These are phyloP conservation scores for Rhinolophus ferrumequinum DNA, from an alignment of 2,113 vertebrate species.

Conservation along the genomic window DNA sequence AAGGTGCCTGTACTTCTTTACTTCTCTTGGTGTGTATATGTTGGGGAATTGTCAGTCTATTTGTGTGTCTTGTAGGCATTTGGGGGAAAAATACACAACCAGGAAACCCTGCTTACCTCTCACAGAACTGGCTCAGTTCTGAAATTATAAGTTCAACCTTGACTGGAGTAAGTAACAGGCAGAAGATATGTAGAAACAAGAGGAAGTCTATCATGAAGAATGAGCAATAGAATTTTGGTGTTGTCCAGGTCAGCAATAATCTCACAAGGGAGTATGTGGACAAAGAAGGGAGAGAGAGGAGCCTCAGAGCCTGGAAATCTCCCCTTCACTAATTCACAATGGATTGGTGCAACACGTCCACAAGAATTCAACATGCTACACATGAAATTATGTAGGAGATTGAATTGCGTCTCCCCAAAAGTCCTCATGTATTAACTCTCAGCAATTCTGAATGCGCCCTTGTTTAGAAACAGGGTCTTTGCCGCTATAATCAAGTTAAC, in stretches of 20 bases:
- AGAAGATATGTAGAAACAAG: background rate
- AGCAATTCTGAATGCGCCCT: background rate
- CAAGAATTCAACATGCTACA: background rate
- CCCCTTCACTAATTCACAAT: background rate
- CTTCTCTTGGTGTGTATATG: background rate
- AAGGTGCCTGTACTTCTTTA: background rate
- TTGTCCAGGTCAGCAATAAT: too few species aligned
- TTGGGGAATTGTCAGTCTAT: background rate
- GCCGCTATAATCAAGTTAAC: background rate
- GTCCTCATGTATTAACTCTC: background rate
- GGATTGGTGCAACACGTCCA: background rate
- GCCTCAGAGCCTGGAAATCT: background rate
- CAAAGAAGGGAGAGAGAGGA: background rate
- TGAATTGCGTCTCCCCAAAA: background rate
- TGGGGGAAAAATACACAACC: background rate
- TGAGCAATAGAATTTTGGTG: too few species aligned
- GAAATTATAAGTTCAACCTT: background rate
- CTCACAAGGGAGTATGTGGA: accelerated
- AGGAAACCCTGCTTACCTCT: background rate
- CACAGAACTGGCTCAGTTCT: background rate
- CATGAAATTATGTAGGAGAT: background rate
- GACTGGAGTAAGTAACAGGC: background rate
- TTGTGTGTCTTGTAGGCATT: background rate
- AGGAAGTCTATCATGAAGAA: background rate
- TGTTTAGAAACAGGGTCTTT: background rate